These are phyloP conservation scores for Phylloscopus trochiloides DNA, from an alignment of 2,113 vertebrate species.

Conservation along the genomic window DNA sequence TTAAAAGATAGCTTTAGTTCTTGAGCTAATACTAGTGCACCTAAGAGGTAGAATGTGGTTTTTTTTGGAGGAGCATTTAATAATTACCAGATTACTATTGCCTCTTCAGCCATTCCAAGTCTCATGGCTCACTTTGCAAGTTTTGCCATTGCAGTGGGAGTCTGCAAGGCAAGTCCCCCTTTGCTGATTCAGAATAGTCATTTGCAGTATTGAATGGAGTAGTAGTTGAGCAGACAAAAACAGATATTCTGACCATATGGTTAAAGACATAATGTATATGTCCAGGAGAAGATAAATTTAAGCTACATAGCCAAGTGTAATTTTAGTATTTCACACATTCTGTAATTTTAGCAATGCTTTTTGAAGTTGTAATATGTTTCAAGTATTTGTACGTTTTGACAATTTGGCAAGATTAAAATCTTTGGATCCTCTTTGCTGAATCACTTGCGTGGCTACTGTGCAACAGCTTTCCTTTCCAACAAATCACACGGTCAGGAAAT, in stretches of 20 bases:
- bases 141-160: not conserved
- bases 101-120: not conserved
- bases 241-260: not conserved
- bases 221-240: not conserved
- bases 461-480: not conserved
- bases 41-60: not conserved
- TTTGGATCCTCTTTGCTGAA: conserved; percentile 13
- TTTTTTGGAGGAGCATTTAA: not conserved
- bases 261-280: not conserved
- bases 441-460: conserved; percentile 11
- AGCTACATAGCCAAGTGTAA: not conserved
- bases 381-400: not conserved
- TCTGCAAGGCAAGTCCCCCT: not conserved
- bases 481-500: not conserved
- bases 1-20: not conserved
- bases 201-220: not conserved
- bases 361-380: not conserved
- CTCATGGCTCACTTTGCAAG: not conserved
- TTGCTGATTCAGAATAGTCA: not conserved
- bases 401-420: not conserved
- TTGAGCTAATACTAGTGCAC: not conserved
- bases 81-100: not conserved
- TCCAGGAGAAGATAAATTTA: not conserved
- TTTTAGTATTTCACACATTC: not conserved
- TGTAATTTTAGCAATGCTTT: not conserved